These are phyloP conservation scores for Uloborus diversus DNA, from an alignment of 1,140 invertebrate genomes.

Conservation along the genomic window DNA sequence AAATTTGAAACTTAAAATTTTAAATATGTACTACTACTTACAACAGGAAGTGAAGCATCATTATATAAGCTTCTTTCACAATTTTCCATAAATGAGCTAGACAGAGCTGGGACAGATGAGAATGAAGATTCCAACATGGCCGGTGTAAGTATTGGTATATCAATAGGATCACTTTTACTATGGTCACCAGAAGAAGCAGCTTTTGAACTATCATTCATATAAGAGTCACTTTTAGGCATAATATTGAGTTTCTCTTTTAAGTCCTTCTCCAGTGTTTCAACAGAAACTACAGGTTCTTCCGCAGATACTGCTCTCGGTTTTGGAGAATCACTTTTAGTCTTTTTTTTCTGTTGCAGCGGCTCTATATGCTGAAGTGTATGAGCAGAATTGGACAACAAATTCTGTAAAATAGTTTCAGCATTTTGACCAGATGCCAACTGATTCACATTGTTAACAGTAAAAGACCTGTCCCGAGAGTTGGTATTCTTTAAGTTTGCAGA, in stretches of 20 bases:
- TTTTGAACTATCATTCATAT: not conserved
- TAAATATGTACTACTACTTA: too few relatives aligned
- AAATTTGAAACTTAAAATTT: too few relatives aligned
- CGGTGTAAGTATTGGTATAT: conserved; percentile 59
- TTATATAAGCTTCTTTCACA: conserved; percentile 5
- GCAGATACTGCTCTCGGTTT: not conserved
- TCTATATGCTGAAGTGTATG: conserved; percentile 88
- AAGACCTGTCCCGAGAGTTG: conserved; percentile 40
- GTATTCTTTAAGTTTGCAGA: conserved; percentile 25
- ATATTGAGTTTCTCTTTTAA: conserved; percentile 50
- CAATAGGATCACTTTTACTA: conserved; percentile 41
- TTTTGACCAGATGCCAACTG: conserved; percentile 68
- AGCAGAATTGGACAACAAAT: conserved; percentile 80
- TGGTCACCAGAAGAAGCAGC: not conserved
- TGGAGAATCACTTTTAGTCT: not conserved
- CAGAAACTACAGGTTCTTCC: conserved; percentile 4
- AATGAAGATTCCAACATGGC: conserved; percentile 50
- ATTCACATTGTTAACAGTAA: conserved; percentile 25
- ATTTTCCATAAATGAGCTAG: conserved; percentile 27
- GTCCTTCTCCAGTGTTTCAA: conserved; percentile 44
- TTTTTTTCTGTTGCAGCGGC: conserved; percentile 73
- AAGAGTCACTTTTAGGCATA: conserved; percentile 9
- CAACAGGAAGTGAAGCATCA: conserved; percentile 20
- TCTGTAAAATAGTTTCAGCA: conserved; percentile 72
- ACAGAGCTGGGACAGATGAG: conserved; percentile 30